A percentile compares a stretch with the other conserved stretches of the same genome.
Conservation (phyloP, 1,140 invertebrate species). For the Zophobas morio region DNA sequence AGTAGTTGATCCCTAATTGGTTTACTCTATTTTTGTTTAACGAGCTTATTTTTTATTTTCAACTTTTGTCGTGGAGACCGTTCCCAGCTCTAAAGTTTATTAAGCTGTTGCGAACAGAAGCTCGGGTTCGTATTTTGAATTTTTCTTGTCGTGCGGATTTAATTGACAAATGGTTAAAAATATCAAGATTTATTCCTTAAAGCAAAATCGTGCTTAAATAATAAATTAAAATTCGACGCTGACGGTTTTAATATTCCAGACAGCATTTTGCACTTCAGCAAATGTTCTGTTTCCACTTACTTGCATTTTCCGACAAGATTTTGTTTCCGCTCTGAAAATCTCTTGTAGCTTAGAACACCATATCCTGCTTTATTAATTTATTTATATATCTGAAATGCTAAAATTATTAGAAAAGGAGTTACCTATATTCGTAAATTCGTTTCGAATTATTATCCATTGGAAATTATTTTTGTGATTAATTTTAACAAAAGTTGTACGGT, state of each 20-base stretch:
- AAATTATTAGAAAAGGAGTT: too few species aligned
- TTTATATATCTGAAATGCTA: too few species aligned
- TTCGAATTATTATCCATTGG: too few species aligned
- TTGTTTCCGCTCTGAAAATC: conserved; percentile 4
- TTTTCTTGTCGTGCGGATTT: background rate
- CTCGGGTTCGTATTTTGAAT: background rate
- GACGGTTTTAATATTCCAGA: conserved; percentile 11
- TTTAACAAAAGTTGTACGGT: too few species aligned
- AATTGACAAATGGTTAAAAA: conserved; percentile 20
- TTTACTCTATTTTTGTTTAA: conserved; percentile 29
- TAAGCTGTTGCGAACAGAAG: background rate
- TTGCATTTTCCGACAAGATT: conserved; percentile 20
- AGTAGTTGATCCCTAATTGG: conserved; percentile 41
- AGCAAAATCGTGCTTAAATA: conserved; percentile 14
- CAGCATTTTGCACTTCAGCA: conserved; percentile 11
- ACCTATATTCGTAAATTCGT: too few species aligned
- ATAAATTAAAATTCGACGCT: conserved; percentile 24
- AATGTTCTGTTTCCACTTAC: conserved; percentile 27
- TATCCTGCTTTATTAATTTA: too few species aligned
- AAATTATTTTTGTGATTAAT: too few species aligned
- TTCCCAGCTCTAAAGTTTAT: background rate
- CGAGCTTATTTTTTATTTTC: conserved; percentile 35
- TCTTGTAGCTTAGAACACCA: background rate
- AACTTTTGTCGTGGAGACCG: background rate
- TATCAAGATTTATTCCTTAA: background rate